Base-by-base conservation (phyloP, 2,888 invertebrate species). In the Fragum sueziense region DNA sequence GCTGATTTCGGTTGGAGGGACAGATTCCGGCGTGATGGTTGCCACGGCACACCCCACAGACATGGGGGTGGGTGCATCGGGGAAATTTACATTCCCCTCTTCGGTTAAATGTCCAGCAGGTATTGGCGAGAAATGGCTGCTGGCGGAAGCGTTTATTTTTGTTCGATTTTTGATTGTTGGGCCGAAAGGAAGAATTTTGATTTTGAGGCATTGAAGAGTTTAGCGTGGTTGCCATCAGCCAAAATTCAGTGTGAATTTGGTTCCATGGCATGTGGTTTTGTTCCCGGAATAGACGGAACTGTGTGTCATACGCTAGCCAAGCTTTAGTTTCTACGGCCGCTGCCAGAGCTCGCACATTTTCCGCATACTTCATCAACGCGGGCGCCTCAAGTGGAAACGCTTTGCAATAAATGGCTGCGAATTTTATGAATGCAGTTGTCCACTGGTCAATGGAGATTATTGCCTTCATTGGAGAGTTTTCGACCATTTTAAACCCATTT, bases 41-140 rank as follows among this genome's bases (percentile, higher is more conserved):
- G 37, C 65, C 65, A 20, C 37, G 31, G 65, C 65, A 65, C 17
- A n/a, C 4, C 14, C 65, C 65, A 65, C 65, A 65, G 33, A 65
- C 22, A 22, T 65, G 65, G 31, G 65, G 34, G 34, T 34, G 65
- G n/a, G 6, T 17, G 34, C 65, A 65, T 65, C 37, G n/a, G 6
- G 20, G 33, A 22, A n/a, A n/a, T 34, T 11, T 33, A 47, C 47
- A 47, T 47, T 47, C 20, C 20, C 47, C 47, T 14, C 47, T 4
- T 2, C 47, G 4, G 47, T 31, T 37, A 22, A 20, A 34, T 33
- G 7, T 14, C 65, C 37, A 37, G 9, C 65, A 31, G 22, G 65
- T 65, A 29, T 65, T 65, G 65, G n/a, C 6, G 17, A 65, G 61
- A 65, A 37, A 65, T 14, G 11, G 33, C 22, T 37, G 33, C n/a